Evolutionary conservation across 2,797 vertebrate genomes (phyloP), one percentile per base, ranked within the genome.

Genomic region (Cephalopachus bancanus): DNA sequence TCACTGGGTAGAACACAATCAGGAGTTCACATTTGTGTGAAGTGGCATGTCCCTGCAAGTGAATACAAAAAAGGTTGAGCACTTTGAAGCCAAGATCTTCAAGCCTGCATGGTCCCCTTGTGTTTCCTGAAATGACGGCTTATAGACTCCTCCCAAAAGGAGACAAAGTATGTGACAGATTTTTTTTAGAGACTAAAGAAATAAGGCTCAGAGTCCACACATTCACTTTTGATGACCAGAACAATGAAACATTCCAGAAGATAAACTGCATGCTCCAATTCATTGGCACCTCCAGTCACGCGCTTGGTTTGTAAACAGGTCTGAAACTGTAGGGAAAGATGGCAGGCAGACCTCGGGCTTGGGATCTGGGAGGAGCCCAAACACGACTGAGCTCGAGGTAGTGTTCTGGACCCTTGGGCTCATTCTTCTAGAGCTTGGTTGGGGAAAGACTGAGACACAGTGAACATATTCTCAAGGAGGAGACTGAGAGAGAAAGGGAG

Each of bases 1-100:
- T 53, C 67, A 86, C 51, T 67, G 75, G 5, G 74, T 20, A 93
- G 64, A 92, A 92, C n/a, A 71, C 60, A 87, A 51, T 26, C 30
- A 14, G 74, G 53, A 49, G 30, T 55, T 51, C 81, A 84, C 59
- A 72, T 57, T 75, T 74, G 74, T 9, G n/a, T 57, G 80, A 51
- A 71, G 87, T 55, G n/a, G 22, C 6, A 6, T 92, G 90, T 91
- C 17, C 2, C 1, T 37, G 60, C 81, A 92, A 67, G 4, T 55
- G 49, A 89, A 92, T n/a, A 83, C 26, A 92, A 69, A 84, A 60
- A 83, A 62, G 19, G 4, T 28, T 19, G 62, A 79, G 33, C 5
- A 26, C 3, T 72, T 53, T 60, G 65, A 92, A 93, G 71, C 49
- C 37, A 75, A 14, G 62, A 71, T 51, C 64, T 69, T 67, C 64